phyloP scores from a whole-genome alignment of 2,797 vertebrate species.

The Onychomys arenicola region DNA sequence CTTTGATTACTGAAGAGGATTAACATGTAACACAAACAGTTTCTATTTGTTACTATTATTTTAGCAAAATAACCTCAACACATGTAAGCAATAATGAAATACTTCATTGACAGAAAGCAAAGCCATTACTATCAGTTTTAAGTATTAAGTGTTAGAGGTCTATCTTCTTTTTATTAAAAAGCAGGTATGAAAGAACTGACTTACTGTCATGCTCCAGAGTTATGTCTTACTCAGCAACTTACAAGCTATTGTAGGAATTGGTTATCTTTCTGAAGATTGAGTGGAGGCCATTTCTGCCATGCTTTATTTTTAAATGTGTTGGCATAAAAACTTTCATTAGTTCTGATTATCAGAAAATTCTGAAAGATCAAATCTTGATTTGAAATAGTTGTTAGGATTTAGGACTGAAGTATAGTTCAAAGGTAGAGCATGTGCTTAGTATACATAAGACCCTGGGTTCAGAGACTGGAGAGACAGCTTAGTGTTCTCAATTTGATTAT shows the following conservation, averaged over 20 bases:
- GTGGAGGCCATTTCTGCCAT: not conserved
- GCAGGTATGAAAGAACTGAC: not conserved
- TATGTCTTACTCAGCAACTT: not conserved
- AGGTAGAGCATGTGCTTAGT: not conserved
- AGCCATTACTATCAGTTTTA: not conserved
- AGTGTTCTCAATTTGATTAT: too few species aligned
- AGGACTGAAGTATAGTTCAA: not conserved
- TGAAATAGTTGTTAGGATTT: not conserved
- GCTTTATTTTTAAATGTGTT: not conserved
- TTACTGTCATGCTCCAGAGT: not conserved
- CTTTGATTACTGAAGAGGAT: not conserved
- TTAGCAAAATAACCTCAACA: not conserved
- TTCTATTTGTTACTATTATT: not conserved
- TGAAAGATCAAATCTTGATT: not conserved
- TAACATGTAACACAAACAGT: not conserved
- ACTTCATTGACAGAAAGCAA: not conserved
- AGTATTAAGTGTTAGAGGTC: not conserved
- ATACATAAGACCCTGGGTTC: not conserved
- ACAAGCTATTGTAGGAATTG: not conserved
- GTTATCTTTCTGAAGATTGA: not conserved
- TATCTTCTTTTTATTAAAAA: not conserved
- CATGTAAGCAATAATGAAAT: not conserved
- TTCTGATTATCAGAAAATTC: conserved; percentile 28
- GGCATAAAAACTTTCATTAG: not conserved
- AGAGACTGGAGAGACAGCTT: not conserved